Conservation (phyloP, 2,888 invertebrate genomes). For the Thyatira batis region DNA sequence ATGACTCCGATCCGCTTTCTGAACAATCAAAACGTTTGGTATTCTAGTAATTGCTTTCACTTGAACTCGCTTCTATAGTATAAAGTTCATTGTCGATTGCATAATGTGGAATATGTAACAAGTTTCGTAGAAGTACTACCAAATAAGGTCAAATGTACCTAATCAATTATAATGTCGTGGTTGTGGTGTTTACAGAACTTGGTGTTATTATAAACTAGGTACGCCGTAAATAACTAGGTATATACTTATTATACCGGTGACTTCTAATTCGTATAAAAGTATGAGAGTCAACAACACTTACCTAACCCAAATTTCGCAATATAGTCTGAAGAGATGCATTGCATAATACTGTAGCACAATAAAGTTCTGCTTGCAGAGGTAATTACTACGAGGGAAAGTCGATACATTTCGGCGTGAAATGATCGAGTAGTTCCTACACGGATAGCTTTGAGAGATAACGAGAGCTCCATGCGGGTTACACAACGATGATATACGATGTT, state of each 20-base stretch:
- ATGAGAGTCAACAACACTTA: background rate
- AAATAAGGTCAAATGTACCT: no score
- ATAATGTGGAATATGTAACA: slow-evolving; percentile 7
- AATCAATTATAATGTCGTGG: no score
- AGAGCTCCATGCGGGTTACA: slow-evolving; percentile 35
- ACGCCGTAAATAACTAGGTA: no score
- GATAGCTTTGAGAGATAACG: slow-evolving; percentile 58
- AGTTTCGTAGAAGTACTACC: background rate
- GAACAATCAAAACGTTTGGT: slow-evolving; percentile 35
- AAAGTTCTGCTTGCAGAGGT: slow-evolving; percentile 46
- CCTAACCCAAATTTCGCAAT: slow-evolving; percentile 27
- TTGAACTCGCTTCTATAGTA: slow-evolving; percentile 22
- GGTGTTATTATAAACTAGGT: no score
- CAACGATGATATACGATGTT: slow-evolving; percentile 42
- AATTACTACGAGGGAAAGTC: slow-evolving; percentile 73
- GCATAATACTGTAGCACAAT: slow-evolving; percentile 31
- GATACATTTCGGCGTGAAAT: slow-evolving; percentile 70
- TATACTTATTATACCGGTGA: no score
- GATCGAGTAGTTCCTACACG: slow-evolving; percentile 61
- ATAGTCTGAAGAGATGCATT: slow-evolving; percentile 49
- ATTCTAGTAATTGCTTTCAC: slow-evolving; percentile 49
- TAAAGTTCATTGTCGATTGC: slow-evolving; percentile 15
- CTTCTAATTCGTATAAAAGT: no score
- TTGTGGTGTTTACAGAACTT: no score
- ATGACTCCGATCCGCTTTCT: slow-evolving; percentile 50